These are phyloP conservation scores for Pseudococcus longispinus DNA, from an alignment of 2,888 invertebrate species.

Conservation along the genomic window DNA sequence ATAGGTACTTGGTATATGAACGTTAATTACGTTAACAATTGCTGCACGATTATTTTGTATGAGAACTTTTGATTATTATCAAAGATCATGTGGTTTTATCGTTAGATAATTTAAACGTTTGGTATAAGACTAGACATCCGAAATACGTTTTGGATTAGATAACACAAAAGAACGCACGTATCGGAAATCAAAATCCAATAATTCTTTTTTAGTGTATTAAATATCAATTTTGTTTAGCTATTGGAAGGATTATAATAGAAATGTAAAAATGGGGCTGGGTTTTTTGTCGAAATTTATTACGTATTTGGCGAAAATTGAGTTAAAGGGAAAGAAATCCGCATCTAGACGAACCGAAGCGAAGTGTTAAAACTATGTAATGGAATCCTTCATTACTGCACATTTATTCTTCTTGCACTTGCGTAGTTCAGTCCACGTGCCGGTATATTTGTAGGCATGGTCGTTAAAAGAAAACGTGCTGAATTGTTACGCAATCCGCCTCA, in stretches of 20 bases:
- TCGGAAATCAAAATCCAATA: background rate
- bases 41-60: background rate
- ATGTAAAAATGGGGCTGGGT: too few relatives aligned
- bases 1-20: background rate
- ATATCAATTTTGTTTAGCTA: too few relatives aligned
- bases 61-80: background rate
- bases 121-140: background rate
- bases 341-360: background rate
- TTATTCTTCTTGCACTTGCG: background rate
- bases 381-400: background rate
- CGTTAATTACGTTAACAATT: constrained; percentile 2
- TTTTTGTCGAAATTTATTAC: too few relatives aligned
- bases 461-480: background rate
- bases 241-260: too few relatives aligned
- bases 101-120: background rate
- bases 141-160: background rate
- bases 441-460: background rate
- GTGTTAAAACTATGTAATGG: background rate
- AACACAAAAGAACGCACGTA: background rate
- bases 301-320: too few relatives aligned
- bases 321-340: too few relatives aligned
- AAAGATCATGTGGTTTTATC: background rate
- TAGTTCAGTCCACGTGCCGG: background rate
- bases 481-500: background rate
- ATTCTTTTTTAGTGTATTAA: too few relatives aligned